Evolutionary conservation across 2,888 invertebrate genomes (phyloP), one percentile per base, ranked within the genome.

Genomic region (Masnerella sp.): DNA sequence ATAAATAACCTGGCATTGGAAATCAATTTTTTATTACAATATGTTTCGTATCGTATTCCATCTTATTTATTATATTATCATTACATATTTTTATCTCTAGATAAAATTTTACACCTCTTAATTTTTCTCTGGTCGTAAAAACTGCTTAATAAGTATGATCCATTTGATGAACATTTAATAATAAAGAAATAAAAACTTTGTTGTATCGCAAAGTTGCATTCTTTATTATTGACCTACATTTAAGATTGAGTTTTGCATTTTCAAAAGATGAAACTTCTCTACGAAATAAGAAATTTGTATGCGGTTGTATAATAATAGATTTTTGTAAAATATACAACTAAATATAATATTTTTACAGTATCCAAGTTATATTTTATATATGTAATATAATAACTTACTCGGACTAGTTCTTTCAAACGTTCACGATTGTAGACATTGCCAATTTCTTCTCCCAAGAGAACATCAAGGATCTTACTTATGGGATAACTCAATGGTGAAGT

Each of bases 351-450:
- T 25, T 25, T 25, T 25, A 8, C 25, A 8, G 25, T 28, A 28
- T 28, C 7, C 3, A 28, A 2, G 28, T 28, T 28, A 9, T 7
- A 28, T 28, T 28, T 28, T 28, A 28, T 28, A 3, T 28, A 28
- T 9, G n/a, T n/a, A 28, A 20, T 15, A 47, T 30, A 5, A 51
- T 68, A 61, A 83, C 90, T 89, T 88, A 96, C 96, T 91, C 93
- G 94, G 49, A 99, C 95, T 34, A 99, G 91, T 84, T 99, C 99
- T 89, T 98, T 97, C 15, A 99, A 90, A 43, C 98, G 91, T 85
- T 99, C 98, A 61, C 99, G 90, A 86, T 97, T 98, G 89, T 99
- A 99, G 0, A 98, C 96, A 85, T 94, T 96, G 58, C 98, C 98
- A 74, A 99, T 97, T 89, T 99, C 99, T 87, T 99, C 98, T 2